Evolutionary conservation across 2,888 invertebrate species (phyloP), one percentile per base, ranked within the genome.

Genomic region (Heliconius erato): DNA sequence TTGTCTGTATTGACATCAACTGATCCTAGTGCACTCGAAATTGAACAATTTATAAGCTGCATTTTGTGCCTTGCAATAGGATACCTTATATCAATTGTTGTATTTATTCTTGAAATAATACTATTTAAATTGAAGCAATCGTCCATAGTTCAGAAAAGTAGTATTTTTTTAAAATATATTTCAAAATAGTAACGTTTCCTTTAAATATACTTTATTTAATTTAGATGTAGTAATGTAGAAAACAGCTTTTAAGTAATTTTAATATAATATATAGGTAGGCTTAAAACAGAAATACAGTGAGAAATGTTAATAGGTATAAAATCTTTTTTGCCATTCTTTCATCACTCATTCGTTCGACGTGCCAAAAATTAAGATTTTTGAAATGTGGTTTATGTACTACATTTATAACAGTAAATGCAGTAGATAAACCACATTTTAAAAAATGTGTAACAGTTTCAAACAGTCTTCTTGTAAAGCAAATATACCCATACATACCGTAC

Each of bases 1-100:
- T 28, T 49, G 4, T 88, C 85, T 72, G 82, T 84, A 0, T 81
- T 88, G 3, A 85, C 84, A 0, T 85, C 88, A 14, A 84, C 88
- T 3, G 93, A 94, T 16, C 91, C 92, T 0, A 90, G 91, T 7
- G 91, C 94, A 0, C 83, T 94, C 74, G 92, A 90, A 11, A 84
- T 85, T 32, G 88, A 92, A 49, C 93, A 94, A 84, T 89, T 89
- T 1, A 83, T 91, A 9, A 94, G 93, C 83, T 93, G 92, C 78
- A 87, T 94, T 80, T 84, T 94, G 7, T 92, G 91, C 79, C 88
- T 94, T 3, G 65, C 88, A 0, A 78, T 92, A 2, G 93, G 94
- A 0, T 92, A 90, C 79, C 32, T 88, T 0, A 82, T 93, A 65
- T 92, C 93, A 0, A 83, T 84, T 9, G 23, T 88, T 6, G 86